These are phyloP conservation scores for Glomeris maerens DNA, from an alignment of 1,140 invertebrate species.

Conservation along the genomic window DNA sequence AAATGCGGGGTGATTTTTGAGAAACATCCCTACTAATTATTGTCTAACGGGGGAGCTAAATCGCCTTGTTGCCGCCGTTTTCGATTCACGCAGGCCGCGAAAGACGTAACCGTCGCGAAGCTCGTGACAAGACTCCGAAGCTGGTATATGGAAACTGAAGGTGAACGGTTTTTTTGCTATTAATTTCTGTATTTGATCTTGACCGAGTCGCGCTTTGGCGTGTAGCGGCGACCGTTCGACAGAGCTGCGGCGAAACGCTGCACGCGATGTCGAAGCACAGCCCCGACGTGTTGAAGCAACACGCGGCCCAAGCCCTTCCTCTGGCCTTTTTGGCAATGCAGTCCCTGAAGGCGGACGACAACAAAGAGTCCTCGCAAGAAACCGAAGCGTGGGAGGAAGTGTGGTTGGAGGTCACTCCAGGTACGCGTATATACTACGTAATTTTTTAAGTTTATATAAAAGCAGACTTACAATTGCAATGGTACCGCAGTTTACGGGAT, in stretches of 20 bases:
- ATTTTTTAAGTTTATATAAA: too few species aligned
- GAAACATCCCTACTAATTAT: too few species aligned
- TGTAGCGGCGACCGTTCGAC: conserved; percentile 49
- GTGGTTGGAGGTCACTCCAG: conserved; percentile 74
- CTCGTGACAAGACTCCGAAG: conserved; percentile 61
- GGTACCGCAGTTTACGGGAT: too few species aligned
- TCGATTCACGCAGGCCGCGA: conserved; percentile 51
- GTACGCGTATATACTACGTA: too few species aligned
- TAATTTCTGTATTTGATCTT: not conserved
- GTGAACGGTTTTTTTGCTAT: too few species aligned
- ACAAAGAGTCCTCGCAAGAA: not conserved
- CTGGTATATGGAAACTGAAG: conserved; percentile 63
- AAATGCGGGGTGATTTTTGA: too few species aligned
- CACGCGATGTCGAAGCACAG: conserved; percentile 68
- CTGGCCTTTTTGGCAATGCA: conserved; percentile 82
- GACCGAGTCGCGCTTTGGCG: too few species aligned
- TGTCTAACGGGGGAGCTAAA: too few species aligned
- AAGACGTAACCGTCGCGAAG: conserved; percentile 71
- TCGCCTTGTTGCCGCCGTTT: too few species aligned
- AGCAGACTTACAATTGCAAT: too few species aligned
- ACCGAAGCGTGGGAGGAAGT: conserved; percentile 60
- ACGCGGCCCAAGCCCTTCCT: conserved; percentile 60
- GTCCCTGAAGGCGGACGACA: conserved; percentile 46
- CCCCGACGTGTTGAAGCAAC: conserved; percentile 64
- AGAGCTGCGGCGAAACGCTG: conserved; percentile 59